Percentiles rank a stretch among this genome's conserved stretches.
Evolutionary conservation across 2,113 vertebrate species (phyloP).

Genomic region (Cairina moschata): DNA sequence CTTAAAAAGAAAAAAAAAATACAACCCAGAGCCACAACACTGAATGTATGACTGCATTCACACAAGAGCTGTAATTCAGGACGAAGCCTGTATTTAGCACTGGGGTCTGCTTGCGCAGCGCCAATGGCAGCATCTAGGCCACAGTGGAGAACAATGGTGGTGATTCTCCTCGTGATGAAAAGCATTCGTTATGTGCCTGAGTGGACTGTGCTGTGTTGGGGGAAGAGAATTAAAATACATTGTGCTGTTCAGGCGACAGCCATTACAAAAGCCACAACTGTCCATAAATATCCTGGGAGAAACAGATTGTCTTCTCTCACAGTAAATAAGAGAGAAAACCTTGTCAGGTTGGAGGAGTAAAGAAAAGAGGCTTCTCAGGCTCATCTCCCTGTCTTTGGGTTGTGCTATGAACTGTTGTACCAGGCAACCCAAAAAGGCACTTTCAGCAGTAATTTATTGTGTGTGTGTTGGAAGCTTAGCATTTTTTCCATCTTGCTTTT

Average conservation of each 20-base stretch:
- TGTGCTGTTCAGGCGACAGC: background rate
- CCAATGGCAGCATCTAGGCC: background rate
- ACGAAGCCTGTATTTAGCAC: background rate
- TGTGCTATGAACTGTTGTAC: background rate
- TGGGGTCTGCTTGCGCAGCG: background rate
- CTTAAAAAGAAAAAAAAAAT: background rate
- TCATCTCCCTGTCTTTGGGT: background rate
- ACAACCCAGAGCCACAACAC: background rate
- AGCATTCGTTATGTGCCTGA: background rate
- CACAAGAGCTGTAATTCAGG: background rate
- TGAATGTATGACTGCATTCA: background rate
- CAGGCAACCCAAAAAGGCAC: background rate
- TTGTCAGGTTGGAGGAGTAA: background rate
- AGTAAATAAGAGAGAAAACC: background rate
- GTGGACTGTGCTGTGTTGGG: background rate
- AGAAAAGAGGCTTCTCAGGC: background rate
- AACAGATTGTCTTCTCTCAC: background rate
- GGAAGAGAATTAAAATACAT: background rate
- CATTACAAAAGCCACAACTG: background rate
- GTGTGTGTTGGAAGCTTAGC: background rate
- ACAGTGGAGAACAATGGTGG: background rate
- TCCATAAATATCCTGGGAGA: background rate
- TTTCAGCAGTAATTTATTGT: background rate
- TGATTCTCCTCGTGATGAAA: background rate
- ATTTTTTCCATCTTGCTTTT: accelerated